Evolutionary conservation across 2,888 invertebrate genomes (phyloP), one percentile per base, ranked within the genome.

Genomic region (Harmothoe impar): DNA sequence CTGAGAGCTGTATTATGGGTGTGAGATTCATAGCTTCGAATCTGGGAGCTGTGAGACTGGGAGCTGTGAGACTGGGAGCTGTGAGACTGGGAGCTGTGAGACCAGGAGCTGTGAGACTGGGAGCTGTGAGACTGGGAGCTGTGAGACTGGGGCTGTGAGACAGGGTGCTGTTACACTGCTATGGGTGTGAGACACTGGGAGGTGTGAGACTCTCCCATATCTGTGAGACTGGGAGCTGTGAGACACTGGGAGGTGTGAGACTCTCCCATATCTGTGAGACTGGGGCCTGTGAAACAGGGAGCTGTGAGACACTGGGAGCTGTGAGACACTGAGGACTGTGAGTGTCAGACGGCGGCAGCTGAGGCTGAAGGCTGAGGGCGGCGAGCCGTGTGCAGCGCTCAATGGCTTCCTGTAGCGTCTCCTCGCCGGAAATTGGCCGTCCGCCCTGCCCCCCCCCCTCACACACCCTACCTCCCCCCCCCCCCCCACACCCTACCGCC

Each of bases 401-500:
- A 20, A 81, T 81, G 43, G 81, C 43, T 81, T 81, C 81, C 81
- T 43, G 81, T 43, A 33, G 35, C 81, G 33, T 33, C 81, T 7
- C 0, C 77, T 20, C 5, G 25, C 81, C 81, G 81, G 81, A 81
- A 81, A 81, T 81, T 81, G 81, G 81, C 35, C 81, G 81, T 35
- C 81, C 33, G 33, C 81, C 15, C 43, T 0, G 35, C 43, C 35
- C 62, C 62, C 23, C n/a, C n/a, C 23, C 62, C 62, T 3, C 62
- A n/a, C n/a, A n/a, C 62, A 62, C 10, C 43, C 3, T 43, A 10
- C 43, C 3, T 10, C 5, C 43, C 43, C 5, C 43, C 43, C 43
- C 3, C 43, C 43, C 43, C 43, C 43, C 43, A 43, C 43, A 3
- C 43, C 43, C 43, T 7, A 10, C 10, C 43, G n/a, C n/a, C n/a